Percentiles rank a stretch among this genome's conserved stretches.
These are phyloP conservation scores for Apis laboriosa DNA, from an alignment of 1,140 invertebrate species.

Conservation along the genomic window DNA sequence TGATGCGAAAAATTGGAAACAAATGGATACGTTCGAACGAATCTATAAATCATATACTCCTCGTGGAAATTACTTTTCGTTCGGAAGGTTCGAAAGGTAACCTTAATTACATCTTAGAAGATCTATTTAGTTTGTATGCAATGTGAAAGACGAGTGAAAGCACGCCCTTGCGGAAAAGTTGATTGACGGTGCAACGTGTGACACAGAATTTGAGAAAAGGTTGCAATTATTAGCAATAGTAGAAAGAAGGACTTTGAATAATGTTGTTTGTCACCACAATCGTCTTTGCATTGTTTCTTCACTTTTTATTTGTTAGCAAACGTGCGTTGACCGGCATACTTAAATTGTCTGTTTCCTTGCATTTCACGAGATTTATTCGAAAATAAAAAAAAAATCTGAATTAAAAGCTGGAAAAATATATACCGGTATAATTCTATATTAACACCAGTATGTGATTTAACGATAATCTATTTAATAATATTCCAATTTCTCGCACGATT, in stretches of 20 bases:
- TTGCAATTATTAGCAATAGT: background rate
- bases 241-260: conserved; percentile 1
- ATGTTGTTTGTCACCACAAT: background rate
- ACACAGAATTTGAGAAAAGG: conserved; percentile 4
- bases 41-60: conserved; percentile 1
- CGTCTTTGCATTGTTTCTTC: background rate
- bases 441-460: too few relatives aligned
- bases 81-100: background rate
- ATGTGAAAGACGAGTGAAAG: conserved; percentile 2
- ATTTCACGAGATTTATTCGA: background rate
- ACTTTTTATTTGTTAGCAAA: background rate
- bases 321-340: background rate
- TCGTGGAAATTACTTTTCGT: conserved; percentile 3
- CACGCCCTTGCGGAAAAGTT: conserved; percentile 4
- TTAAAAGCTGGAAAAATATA: background rate
- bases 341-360: background rate
- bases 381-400: background rate
- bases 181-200: background rate
- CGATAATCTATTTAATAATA: too few relatives aligned
- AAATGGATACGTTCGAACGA: background rate
- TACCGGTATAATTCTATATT: too few relatives aligned
- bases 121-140: background rate
- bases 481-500: too few relatives aligned
- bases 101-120: background rate
- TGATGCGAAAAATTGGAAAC: conserved; percentile 2